Base-by-base conservation (phyloP, 1,140 invertebrate species). In the Drosophila miranda region DNA sequence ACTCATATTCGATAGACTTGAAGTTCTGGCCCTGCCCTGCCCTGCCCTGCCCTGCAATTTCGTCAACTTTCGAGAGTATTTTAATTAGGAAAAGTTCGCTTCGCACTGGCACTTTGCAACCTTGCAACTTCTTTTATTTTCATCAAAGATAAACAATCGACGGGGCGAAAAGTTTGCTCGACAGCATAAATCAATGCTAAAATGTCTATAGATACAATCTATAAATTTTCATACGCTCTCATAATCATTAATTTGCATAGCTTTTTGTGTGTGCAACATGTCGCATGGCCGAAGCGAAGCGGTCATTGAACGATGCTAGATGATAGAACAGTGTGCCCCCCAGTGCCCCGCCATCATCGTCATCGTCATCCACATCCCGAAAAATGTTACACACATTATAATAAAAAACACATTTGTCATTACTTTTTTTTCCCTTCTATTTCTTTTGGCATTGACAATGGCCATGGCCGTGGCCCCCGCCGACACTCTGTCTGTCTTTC, bases 331-430 rank as follows among this genome's bases (percentile, higher is more conserved):
- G 30, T 34, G 30, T 34, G 30, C 28, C 28, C 28, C 28, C 6
- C 6, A 30, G 28, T 9, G 30, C 30, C 62, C 41, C 54, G 2
- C 14, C 43, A 61, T 53, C 43, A 54, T 64, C 45, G 68, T 68
- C 43, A 64, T 67, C 48, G 52, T 51, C 44, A 66, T 68, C 68
- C 42, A 75, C 64, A 60, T 61, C 61, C 49, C 51, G 55, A 75
- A 76, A 59, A 84, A 84, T 72, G 80, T 75, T 79, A 61, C 79
- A 84, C 66, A 51, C 76, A 83, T 83, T 83, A 84, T 84, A 83
- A 83, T 83, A 84, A 79, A 84, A 83, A 78, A 55, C 66, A 75
- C 80, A 84, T 83, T 83, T 83, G 81, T 83, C 79, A 83, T 71
- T 71, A 61, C 64, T 73, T 48, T 59, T 11, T 49, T 14, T 9